Base-by-base conservation (phyloP, 1,140 invertebrate genomes). In the Heliconius himera region DNA sequence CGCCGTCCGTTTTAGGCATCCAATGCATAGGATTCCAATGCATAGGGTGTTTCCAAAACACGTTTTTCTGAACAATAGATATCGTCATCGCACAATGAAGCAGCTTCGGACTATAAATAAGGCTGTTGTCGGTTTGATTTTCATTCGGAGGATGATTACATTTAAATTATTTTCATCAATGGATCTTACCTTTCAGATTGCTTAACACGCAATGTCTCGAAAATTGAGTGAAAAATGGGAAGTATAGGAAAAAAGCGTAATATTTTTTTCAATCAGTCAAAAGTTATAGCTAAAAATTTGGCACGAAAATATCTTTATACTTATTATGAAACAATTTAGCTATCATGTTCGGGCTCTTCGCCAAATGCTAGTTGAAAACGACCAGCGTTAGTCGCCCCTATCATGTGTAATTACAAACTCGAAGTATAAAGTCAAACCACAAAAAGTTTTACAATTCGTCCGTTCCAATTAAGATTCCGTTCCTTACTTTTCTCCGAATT, bases 261-360 rank as follows among this genome's bases (percentile, higher is more conserved):
- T 46, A 46, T 46, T 13, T 41, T 46, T 11, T 22, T 60, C 9
- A 9, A 1, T 26, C 8, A 3, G 54, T 56, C 20, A 60, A 60
- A 60, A 60, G 8, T 60, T 60, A 9, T 1, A 3, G 8, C 0
- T 60, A 8, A 66, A 26, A 66, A 26, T 66, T 66, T 66, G 60
- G 60, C 60, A 66, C 60, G 60, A 66, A 66, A 56, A 66, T 66
- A 26, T 66, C 56, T 66, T 66, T 66, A 26, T 66, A 66, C 26
- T 26, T 26, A 29, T 66, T 2, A 26, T 66, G 22, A 66, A 66
- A 66, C 60, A 66, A 66, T 66, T 66, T 66, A 29, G 60, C 60
- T 26, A 26, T 26, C 8, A 66, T 66, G 60, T 66, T 22, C 22
- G 22, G 60, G 60, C 60, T 66, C 22, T 66, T 29, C 60, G 60